Evolutionary conservation across 1,140 invertebrate genomes (phyloP).

Genomic region (Rhizoglyphus robini): DNA sequence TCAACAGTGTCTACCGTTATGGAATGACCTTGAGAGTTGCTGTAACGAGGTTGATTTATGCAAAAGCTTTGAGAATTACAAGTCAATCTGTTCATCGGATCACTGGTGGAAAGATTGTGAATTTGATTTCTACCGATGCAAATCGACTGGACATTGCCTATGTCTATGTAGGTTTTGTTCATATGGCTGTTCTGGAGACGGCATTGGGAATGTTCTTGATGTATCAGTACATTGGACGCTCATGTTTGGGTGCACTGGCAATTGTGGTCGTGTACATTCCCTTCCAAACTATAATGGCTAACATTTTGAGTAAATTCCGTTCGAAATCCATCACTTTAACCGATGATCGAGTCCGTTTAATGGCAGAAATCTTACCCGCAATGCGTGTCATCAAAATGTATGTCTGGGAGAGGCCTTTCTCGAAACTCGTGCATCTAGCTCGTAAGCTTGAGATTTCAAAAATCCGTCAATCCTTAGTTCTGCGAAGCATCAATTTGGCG

Average conservation of each 20-base stretch:
- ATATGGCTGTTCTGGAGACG: background rate
- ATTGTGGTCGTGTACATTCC: constrained; percentile 66
- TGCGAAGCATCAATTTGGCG: constrained; percentile 49
- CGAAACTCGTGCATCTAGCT: constrained; percentile 44
- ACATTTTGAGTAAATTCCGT: constrained; percentile 5
- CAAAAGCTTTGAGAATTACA: constrained; percentile 31
- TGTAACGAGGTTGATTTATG: background rate
- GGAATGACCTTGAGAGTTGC: background rate
- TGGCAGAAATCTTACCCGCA: constrained; percentile 77
- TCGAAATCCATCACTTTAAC: constrained; percentile 9
- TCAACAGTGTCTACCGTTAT: background rate
- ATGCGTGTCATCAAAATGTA: constrained; percentile 69
- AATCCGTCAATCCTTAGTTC: constrained; percentile 49
- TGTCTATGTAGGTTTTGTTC: background rate
- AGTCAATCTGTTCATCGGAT: constrained; percentile 53
- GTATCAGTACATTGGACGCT: constrained; percentile 23
- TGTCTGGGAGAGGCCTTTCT: constrained; percentile 66
- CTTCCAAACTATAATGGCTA: constrained; percentile 59
- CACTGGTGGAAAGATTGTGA: constrained; percentile 72
- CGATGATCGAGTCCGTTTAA: constrained; percentile 31
- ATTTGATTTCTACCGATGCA: constrained; percentile 73
- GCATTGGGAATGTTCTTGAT: background rate
- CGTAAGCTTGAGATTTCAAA: constrained; percentile 49
- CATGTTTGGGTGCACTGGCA: constrained; percentile 56
- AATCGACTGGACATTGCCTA: constrained; percentile 36